Evolutionary conservation across 2,888 invertebrate genomes (phyloP), one percentile per base, ranked within the genome.

Genomic region (Chrysotoxum bicinctum): DNA sequence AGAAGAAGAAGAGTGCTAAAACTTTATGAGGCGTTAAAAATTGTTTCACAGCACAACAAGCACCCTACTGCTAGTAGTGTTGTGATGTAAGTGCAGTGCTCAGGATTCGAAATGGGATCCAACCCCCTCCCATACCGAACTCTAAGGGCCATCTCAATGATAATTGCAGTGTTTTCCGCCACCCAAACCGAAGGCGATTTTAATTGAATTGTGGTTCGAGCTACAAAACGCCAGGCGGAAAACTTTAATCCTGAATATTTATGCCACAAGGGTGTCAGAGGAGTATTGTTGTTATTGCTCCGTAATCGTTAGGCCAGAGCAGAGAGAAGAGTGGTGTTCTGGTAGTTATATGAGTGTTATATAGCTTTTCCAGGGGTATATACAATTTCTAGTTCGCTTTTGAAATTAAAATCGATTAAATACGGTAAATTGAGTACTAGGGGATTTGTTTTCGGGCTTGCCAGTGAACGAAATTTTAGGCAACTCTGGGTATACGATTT

Each of bases 21-120:
- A 72, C 62, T 85, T 85, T 81, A 85, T 85, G 85, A 81, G 76
- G 81, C 85, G 85, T 85, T 85, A 85, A 85, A 85, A 85, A 85
- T 85, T 81, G 81, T 81, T 85, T 85, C 81, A 81, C 81, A 81
- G 81, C 76, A 81, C 76, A 81, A 76, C 85, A 73, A 85, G 72
- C 85, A 81, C 16, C 16, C 52, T 43, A 12, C 10, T 62, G n/a
- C n/a, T n/a, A n/a, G n/a, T n/a, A 12, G 45, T 64, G 4, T 60
- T 60, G 60, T 60, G 40, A 23, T 60, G 60, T 69, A 48, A 69
- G 58, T 84, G 75, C 70, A 74, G 40, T 37, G 50, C 37, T 62
- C 26, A 45, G 32, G 45, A 30, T 16, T 45, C 5, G 19, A 60
- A 64, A 64, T 64, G 43, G 45, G 62, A 30, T 64, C 26, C 60